phyloP scores from a whole-genome alignment of 2,888 invertebrate species.

The Margaritifera margaritifera region DNA sequence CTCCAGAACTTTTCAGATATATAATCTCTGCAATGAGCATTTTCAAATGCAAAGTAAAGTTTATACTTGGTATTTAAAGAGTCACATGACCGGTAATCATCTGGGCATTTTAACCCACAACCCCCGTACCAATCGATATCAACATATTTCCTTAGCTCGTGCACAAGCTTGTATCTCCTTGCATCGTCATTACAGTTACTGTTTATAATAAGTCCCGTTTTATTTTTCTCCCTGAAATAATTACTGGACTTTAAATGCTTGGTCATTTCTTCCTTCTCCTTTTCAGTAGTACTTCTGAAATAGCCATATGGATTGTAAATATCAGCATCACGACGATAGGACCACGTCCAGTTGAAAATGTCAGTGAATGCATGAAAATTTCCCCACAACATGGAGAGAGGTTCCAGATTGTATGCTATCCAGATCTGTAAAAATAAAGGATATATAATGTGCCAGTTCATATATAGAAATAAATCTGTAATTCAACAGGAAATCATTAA shows the following conservation, averaged over 20 bases:
- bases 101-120: too few relatives aligned
- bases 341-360: constrained; percentile 29
- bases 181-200: constrained; percentile 27
- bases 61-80: too few relatives aligned
- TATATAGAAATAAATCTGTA: too few relatives aligned
- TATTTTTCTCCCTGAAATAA: constrained; percentile 10
- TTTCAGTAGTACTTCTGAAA: constrained; percentile 7
- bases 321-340: constrained; percentile 15
- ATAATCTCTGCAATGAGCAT: too few relatives aligned
- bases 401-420: constrained; percentile 23
- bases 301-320: constrained; percentile 17
- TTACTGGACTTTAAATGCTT: background rate
- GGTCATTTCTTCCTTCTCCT: background rate
- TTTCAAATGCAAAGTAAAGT: too few relatives aligned
- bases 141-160: constrained; percentile 12
- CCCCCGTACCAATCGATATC: constrained; percentile 12
- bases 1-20: too few relatives aligned
- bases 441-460: too few relatives aligned
- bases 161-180: constrained; percentile 18
- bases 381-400: constrained; percentile 23
- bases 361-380: constrained; percentile 16
- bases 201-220: constrained; percentile 14
- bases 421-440: constrained; percentile 7
- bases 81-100: constrained; percentile 8
- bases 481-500: too few relatives aligned